Evolutionary conservation across 2,797 vertebrate genomes (phyloP).

Genomic region (Rhynchonycteris naso): DNA sequence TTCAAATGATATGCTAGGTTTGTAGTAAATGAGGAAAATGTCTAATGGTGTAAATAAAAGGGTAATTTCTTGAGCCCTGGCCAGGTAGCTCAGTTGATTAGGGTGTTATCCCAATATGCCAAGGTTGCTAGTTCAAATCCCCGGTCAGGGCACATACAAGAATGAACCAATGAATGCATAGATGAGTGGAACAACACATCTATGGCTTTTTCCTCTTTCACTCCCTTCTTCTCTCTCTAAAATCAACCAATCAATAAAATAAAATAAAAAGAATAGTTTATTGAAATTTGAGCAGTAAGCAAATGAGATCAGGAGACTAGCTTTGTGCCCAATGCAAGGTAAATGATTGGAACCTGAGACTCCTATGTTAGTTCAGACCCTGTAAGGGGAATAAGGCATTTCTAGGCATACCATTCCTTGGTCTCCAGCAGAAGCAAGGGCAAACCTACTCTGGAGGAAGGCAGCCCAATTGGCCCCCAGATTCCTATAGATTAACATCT

Average conservation of each 20-base stretch:
- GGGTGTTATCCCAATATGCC: too few species aligned
- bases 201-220: too few species aligned
- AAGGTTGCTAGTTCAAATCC: too few species aligned
- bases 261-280: neutral
- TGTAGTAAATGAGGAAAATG: constrained; percentile 7
- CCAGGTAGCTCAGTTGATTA: too few species aligned
- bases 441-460: neutral
- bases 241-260: too few species aligned
- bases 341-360: neutral
- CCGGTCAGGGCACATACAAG: too few species aligned
- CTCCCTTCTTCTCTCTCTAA: too few species aligned
- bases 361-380: neutral
- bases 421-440: neutral
- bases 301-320: neutral
- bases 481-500: neutral
- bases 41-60: neutral
- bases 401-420: neutral
- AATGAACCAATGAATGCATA: too few species aligned
- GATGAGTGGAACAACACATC: too few species aligned
- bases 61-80: too few species aligned
- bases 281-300: constrained; percentile 13
- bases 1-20: constrained; percentile 8
- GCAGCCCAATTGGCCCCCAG: neutral
- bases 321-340: neutral
- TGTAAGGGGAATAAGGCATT: neutral